Evolutionary conservation across 37 sponge, comb jelly and placozoan genomes (phyloP), one percentile per base, ranked within the genome.

Genomic region (Ianthella basta): DNA sequence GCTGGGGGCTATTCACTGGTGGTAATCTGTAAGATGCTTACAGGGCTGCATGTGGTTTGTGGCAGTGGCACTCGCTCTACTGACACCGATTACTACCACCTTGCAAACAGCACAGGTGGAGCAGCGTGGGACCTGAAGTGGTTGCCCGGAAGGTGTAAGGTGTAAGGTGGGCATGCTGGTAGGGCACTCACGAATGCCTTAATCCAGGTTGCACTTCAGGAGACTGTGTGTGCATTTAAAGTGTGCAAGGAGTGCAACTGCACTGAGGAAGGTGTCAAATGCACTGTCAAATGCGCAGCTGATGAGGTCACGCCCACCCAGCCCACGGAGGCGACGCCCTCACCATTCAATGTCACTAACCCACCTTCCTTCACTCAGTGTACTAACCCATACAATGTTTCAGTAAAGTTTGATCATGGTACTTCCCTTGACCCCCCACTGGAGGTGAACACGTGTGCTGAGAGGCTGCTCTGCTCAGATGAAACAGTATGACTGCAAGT

Each of bases 111-210:
- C 0, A 66, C 85, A 20, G 78, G 82, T 0, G 94, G 97, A 21
- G 92, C 83, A 24, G 91, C 87, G 19, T 96, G 97, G 97, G 92
- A 96, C 72, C 74, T 96, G 18, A 78, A 57, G 25, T 64, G 56
- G 40, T 81, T 96, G n/a, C 73, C 86, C n/a, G n/a, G n/a, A n/a
- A n/a, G n/a, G n/a, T n/a, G n/a, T n/a, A n/a, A n/a, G n/a, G n/a
- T n/a, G n/a, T n/a, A n/a, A 60, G 89, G 88, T 79, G 87, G 87
- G 13, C 30, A 20, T 30, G 82, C 86, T 16, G 89, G 91, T 0
- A 72, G 72, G 30, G 86, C 93, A 19, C 93, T 96, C 72, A 93
- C 91, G 18, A 83, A 72, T 55, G 89, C 91, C 0, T 92, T 96
- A 86, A 84, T 96, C 0, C 40, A 75, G 23, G 94, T 80, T 23